Conservation (phyloP, 2,113 vertebrate species). For the Glaucidium brasilianum region DNA sequence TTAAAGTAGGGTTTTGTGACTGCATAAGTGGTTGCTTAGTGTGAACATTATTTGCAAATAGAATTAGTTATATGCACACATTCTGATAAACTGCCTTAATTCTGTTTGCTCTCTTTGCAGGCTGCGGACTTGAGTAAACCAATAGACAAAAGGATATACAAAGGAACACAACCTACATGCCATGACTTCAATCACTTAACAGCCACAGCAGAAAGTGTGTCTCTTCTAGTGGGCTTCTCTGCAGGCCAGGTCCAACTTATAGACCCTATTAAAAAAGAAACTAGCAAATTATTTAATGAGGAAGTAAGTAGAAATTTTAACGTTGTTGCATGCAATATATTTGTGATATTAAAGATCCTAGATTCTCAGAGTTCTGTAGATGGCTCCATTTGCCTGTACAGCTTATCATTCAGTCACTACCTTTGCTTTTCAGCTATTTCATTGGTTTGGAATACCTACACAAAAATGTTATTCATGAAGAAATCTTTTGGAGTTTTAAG, state of each 20-base stretch:
- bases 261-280: slow-evolving; percentile 99
- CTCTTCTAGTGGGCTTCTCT: slow-evolving; percentile 97
- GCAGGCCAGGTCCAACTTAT: slow-evolving; percentile 99
- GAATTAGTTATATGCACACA: not conserved
- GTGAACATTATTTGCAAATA: not conserved
- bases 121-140: slow-evolving; percentile 98
- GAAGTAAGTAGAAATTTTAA: slow-evolving; percentile 85
- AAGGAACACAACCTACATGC: slow-evolving; percentile 99
- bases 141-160: slow-evolving; percentile 99
- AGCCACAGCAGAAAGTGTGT: slow-evolving; percentile 96
- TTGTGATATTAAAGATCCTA: not conserved
- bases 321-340: slow-evolving; percentile 25
- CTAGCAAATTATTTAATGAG: slow-evolving; percentile 99
- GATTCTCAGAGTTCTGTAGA: not conserved
- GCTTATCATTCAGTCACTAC: not conserved
- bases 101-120: slow-evolving; percentile 75
- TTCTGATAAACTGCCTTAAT: slow-evolving; percentile 46
- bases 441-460: not conserved
- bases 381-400: not conserved
- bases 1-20: slow-evolving; percentile 9
- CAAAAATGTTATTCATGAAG: not conserved
- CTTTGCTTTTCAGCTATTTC: slow-evolving; percentile 6
- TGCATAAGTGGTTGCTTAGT: not conserved
- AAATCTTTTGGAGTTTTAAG: not conserved
- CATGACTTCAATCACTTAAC: slow-evolving; percentile 99